A percentile compares a stretch with the other conserved stretches of the same genome.
Conservation (phyloP, 2,797 vertebrate genomes). For the Falco naumanni region DNA sequence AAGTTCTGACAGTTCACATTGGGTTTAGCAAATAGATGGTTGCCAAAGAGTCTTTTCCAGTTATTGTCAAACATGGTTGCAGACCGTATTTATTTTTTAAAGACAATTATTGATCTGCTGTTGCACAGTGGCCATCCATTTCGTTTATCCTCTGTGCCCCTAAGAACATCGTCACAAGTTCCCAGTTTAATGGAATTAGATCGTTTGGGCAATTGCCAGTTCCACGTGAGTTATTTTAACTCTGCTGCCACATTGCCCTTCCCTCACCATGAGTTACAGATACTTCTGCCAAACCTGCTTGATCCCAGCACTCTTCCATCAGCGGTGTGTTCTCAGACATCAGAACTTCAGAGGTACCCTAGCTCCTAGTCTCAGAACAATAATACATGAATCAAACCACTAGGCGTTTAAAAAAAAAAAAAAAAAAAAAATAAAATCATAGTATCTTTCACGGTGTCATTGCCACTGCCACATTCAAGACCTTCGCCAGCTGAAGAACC, state of each 20-base stretch:
- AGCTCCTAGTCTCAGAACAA: background rate
- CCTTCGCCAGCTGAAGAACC: background rate
- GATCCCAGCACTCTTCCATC: background rate
- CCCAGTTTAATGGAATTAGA: background rate
- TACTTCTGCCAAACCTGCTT: background rate
- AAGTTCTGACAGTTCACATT: background rate
- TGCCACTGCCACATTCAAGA: background rate
- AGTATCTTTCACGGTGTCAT: accelerated
- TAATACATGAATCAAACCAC: background rate
- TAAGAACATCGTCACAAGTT: background rate
- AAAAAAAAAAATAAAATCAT: background rate
- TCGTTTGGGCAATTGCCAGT: background rate
- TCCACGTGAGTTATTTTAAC: background rate
- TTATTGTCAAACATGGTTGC: background rate
- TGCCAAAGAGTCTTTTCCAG: background rate
- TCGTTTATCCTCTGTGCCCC: background rate
- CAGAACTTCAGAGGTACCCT: background rate
- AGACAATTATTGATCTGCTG: background rate
- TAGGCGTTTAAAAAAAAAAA: background rate
- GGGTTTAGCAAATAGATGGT: background rate
- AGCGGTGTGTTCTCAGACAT: background rate
- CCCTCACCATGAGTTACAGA: background rate
- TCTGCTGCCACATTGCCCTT: background rate
- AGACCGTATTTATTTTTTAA: background rate
- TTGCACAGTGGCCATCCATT: background rate